Conservation (phyloP, 1,140 invertebrate genomes). For the Ceratoteleas bidentatus region DNA sequence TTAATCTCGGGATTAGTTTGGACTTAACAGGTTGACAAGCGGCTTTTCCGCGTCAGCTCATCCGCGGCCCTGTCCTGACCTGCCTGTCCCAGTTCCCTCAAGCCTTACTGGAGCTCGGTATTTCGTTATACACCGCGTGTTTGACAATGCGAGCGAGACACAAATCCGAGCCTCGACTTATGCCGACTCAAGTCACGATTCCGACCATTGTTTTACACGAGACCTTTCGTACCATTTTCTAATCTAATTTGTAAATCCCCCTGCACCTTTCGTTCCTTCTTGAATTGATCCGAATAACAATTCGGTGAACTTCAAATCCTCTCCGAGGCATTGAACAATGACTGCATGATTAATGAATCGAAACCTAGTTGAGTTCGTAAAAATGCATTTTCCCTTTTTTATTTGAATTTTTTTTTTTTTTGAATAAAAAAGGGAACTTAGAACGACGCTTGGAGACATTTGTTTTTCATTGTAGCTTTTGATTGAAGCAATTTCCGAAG, state of each 20-base stretch:
- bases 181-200: slow-evolving; percentile 68
- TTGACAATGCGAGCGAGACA: slow-evolving; percentile 54
- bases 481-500: no score
- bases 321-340: slow-evolving; percentile 33
- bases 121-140: slow-evolving; percentile 56
- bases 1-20: slow-evolving; percentile 71
- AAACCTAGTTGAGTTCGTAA: slow-evolving; percentile 15
- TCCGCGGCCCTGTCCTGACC: slow-evolving; percentile 4
- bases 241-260: slow-evolving; percentile 77
- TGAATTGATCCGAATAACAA: slow-evolving; percentile 55
- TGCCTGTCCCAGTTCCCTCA: slow-evolving; percentile 10
- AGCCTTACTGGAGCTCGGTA: slow-evolving; percentile 42
- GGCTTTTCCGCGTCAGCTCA: slow-evolving; percentile 52
- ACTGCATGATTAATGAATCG: slow-evolving; percentile 61
- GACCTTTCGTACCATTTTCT: slow-evolving; percentile 64
- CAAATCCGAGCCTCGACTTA: slow-evolving; percentile 67
- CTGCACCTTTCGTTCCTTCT: slow-evolving; percentile 65
- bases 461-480: no score
- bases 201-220: slow-evolving; percentile 72
- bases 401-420: not conserved
- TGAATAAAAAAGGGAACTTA: no score
- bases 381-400: not conserved
- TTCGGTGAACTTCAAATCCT: slow-evolving; percentile 43
- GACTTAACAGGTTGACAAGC: slow-evolving; percentile 70
- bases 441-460: no score